phyloP scores from a whole-genome alignment of 1,140 invertebrate genomes.

The Brachionus asplanchnoidis region DNA sequence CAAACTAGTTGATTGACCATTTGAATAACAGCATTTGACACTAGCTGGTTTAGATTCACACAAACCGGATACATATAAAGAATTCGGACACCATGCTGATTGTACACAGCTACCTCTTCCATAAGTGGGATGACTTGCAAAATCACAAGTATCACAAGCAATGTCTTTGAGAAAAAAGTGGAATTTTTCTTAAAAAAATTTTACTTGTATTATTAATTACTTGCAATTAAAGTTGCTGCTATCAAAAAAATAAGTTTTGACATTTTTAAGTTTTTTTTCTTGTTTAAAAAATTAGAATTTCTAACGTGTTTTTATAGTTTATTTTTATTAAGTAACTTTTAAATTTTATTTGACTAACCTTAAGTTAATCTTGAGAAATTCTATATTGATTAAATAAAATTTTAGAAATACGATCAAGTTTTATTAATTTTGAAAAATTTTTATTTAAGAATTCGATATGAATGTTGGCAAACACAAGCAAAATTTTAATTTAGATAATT shows the following conservation, averaged over 20 bases:
- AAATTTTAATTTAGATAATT: background rate
- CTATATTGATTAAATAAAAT: background rate
- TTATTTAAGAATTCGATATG: background rate
- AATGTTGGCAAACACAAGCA: background rate
- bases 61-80: background rate
- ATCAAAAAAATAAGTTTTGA: background rate
- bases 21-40: constrained; percentile 36
- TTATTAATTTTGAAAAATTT: background rate
- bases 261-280: background rate
- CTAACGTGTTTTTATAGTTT: background rate
- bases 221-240: background rate
- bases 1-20: background rate
- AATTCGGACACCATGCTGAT: background rate
- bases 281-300: background rate
- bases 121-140: background rate
- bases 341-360: background rate
- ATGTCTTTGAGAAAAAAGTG: background rate
- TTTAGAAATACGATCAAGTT: background rate
- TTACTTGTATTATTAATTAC: background rate
- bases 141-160: constrained; percentile 10
- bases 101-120: background rate
- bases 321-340: background rate
- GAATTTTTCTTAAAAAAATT: background rate
- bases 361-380: background rate
- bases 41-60: constrained; percentile 19